Evolutionary conservation across 2,797 vertebrate species (phyloP).

Genomic region (Pseudotriccus pelzelni): DNA sequence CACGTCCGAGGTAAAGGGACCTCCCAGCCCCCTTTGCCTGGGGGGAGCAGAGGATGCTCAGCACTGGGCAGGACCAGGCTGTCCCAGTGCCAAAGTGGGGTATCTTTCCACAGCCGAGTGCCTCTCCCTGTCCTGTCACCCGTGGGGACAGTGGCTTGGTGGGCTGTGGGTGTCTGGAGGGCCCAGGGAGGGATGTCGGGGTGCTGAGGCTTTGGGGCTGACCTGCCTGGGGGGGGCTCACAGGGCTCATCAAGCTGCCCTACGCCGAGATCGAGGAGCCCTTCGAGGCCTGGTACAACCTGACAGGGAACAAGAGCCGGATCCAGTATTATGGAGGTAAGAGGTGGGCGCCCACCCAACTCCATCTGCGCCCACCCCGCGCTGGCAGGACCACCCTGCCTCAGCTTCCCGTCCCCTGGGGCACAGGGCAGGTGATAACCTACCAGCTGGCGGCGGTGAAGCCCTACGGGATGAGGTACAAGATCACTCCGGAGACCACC

Average conservation of each 20-base stretch:
- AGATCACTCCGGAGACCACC: conserved; percentile 81
- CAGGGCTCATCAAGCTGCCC: conserved; percentile 82
- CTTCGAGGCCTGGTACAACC: conserved; percentile 85
- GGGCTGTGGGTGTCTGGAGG: background rate
- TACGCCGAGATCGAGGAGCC: conserved; percentile 87
- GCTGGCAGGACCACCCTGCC: background rate
- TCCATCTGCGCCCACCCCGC: rapidly evolving
- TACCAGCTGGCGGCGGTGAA: conserved; percentile 76
- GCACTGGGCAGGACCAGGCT: background rate
- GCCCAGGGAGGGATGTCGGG: rapidly evolving
- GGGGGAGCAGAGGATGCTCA: background rate
- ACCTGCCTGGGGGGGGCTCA: background rate
- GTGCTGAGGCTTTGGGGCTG: background rate
- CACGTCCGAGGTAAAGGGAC: conserved; percentile 53
- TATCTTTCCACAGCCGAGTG: rapidly evolving
- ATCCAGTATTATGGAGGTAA: conserved; percentile 81
- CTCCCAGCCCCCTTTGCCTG: rapidly evolving
- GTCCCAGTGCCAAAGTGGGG: background rate
- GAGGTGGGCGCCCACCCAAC: background rate
- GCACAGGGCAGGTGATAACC: conserved; percentile 81
- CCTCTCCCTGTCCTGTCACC: background rate
- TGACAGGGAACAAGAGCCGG: conserved; percentile 74
- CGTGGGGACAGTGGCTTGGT: background rate
- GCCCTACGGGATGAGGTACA: conserved; percentile 76
- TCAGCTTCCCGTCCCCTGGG: background rate